A percentile compares a stretch with the other conserved stretches of the same genome.
These are phyloP conservation scores for Sigmodon hispidus DNA, from an alignment of 2,113 vertebrate genomes.

Conservation along the genomic window DNA sequence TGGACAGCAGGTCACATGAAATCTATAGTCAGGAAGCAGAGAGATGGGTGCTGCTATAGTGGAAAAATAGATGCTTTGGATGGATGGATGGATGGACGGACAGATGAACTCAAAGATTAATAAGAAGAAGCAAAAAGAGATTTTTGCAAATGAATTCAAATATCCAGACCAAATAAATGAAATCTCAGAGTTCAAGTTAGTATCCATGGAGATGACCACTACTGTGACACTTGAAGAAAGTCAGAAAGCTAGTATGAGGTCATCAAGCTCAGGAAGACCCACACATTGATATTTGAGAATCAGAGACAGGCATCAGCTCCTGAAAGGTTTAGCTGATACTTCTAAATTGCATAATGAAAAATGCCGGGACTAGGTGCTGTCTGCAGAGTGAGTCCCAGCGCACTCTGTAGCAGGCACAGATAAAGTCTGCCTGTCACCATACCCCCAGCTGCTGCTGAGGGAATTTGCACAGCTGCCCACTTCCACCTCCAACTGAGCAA, in stretches of 20 bases:
- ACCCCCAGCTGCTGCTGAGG: no score
- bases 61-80: neutral
- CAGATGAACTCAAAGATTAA: neutral
- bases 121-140: neutral
- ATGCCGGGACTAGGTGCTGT: no score
- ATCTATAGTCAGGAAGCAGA: neutral
- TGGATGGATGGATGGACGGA: no score
- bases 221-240: neutral
- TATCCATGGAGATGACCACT: neutral
- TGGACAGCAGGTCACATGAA: neutral
- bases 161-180: neutral
- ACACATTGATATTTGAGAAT: neutral
- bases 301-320: neutral
- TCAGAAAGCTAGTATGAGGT: neutral
- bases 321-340: neutral
- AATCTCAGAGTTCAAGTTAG: neutral
- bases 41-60: neutral
- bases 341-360: neutral
- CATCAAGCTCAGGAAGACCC: neutral
- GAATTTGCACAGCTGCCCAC: no score
- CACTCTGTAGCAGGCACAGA: no score
- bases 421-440: no score
- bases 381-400: no score
- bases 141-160: neutral
- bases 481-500: no score